These are phyloP conservation scores for Pachliopta kotzebuea DNA, from an alignment of 2,888 invertebrate species.

Conservation along the genomic window DNA sequence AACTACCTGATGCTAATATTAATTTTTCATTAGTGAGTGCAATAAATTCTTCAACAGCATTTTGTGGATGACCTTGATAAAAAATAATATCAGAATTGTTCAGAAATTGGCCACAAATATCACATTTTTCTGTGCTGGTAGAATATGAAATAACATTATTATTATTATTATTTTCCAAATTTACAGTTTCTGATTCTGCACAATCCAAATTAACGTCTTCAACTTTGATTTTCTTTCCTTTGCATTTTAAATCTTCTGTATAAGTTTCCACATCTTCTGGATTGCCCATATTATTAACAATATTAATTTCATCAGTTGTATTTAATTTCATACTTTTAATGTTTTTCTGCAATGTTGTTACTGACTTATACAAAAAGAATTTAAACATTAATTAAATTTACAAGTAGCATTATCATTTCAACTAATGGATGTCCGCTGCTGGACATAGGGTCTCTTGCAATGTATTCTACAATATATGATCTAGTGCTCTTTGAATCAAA, in stretches of 20 bases:
- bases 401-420: too few relatives aligned
- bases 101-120: constrained; percentile 68
- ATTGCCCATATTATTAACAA: constrained; percentile 9
- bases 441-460: too few relatives aligned
- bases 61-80: constrained; percentile 88
- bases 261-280: not conserved
- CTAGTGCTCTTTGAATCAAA: too few relatives aligned
- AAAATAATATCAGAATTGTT: constrained; percentile 76
- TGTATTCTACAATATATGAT: too few relatives aligned
- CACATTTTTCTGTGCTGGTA: constrained; percentile 60
- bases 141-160: constrained; percentile 28
- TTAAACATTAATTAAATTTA: not conserved
- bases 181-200: constrained; percentile 9
- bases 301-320: not conserved
- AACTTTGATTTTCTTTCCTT: not conserved
- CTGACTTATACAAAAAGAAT: constrained; percentile 7
- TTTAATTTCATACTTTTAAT: constrained; percentile 19
- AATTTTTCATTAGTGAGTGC: constrained; percentile 87
- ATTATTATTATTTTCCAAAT: not conserved
- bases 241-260: not conserved
- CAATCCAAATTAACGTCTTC: constrained; percentile 27
- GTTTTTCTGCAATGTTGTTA: constrained; percentile 19
- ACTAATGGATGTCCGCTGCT: too few relatives aligned
- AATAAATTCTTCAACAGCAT: constrained; percentile 88
- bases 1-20: constrained; percentile 84